Conservation (phyloP, 2,797 vertebrate species). For the Cuculus canorus region DNA sequence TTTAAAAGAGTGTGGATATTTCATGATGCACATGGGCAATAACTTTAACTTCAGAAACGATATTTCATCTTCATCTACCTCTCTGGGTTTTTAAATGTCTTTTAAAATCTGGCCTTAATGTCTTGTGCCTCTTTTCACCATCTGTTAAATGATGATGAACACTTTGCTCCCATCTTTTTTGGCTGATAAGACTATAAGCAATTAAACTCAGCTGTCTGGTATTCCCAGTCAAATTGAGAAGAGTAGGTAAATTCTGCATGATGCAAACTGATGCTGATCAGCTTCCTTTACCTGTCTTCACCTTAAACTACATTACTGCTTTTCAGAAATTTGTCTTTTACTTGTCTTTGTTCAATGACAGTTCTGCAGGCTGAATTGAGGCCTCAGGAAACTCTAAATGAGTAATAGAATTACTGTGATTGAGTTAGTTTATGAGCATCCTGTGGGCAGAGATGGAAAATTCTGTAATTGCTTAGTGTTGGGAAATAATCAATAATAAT, state of each 20-base stretch:
- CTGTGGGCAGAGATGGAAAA: background rate
- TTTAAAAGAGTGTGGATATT: background rate
- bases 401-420: background rate
- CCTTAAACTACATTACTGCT: background rate
- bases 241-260: background rate
- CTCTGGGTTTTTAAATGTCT: background rate
- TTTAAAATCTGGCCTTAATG: slow-evolving; percentile 16
- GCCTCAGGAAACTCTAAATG: background rate
- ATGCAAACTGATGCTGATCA: background rate
- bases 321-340: background rate
- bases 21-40: background rate
- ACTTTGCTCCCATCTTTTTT: background rate
- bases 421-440: background rate
- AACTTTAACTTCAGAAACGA: slow-evolving; percentile 11
- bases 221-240: slow-evolving; percentile 4
- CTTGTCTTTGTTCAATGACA: background rate
- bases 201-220: background rate
- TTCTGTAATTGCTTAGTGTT: background rate
- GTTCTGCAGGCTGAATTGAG: background rate
- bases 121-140: background rate
- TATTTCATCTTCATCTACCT: background rate
- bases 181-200: background rate
- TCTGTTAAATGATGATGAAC: slow-evolving; percentile 14
- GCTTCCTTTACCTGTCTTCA: background rate
- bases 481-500: background rate